Evolutionary conservation across 2,113 vertebrate genomes (phyloP).

Genomic region (Nothoprocta pentlandii): DNA sequence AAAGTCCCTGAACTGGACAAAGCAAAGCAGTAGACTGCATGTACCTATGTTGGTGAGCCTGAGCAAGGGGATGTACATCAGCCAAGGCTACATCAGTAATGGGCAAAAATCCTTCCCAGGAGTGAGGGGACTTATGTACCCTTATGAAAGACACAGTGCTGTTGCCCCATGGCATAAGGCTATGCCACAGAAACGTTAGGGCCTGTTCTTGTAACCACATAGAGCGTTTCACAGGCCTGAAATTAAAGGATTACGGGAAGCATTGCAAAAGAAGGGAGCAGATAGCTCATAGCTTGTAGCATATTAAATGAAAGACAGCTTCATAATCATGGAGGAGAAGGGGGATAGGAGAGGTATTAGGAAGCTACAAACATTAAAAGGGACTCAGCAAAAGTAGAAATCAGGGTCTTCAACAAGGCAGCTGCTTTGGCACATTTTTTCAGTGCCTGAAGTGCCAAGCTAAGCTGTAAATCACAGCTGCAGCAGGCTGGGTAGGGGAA

Average conservation of each 20-base stretch:
- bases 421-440: background rate
- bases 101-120: background rate
- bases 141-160: background rate
- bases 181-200: background rate
- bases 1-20: background rate
- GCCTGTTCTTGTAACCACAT: background rate
- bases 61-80: accelerated
- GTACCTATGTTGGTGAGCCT: background rate
- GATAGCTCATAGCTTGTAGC: background rate
- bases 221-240: background rate
- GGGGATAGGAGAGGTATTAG: background rate
- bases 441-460: background rate
- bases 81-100: background rate
- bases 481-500: background rate
- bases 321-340: accelerated
- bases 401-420: background rate
- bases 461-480: background rate
- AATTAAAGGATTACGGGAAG: slow-evolving; percentile 18
- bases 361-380: background rate
- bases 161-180: background rate
- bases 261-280: background rate
- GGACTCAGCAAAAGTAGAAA: background rate
- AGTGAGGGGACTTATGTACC: background rate
- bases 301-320: accelerated
- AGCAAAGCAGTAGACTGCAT: background rate